Evolutionary conservation across 2,888 invertebrate genomes (phyloP).

Genomic region (Coronaproctus castanopsis): DNA sequence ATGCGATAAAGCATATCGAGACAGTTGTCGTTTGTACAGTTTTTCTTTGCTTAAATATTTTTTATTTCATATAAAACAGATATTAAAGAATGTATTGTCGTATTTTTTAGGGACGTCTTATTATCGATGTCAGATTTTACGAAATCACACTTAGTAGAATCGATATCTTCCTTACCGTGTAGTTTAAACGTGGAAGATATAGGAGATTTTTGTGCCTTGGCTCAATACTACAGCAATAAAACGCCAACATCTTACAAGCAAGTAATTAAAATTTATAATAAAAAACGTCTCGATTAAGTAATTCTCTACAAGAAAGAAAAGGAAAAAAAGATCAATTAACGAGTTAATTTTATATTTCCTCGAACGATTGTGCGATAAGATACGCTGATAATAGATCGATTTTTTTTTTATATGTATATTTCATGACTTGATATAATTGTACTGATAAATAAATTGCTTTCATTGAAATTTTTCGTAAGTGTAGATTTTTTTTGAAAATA

Average conservation of each 20-base stretch:
- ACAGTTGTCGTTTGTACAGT: too few relatives aligned
- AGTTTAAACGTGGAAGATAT: conserved; percentile 85
- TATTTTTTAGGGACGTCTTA: conserved; percentile 44
- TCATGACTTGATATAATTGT: too few relatives aligned
- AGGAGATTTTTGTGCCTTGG: conserved; percentile 85
- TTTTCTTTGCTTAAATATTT: too few relatives aligned
- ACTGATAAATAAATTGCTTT: too few relatives aligned
- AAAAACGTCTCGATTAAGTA: too few relatives aligned
- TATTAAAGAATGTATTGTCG: too few relatives aligned
- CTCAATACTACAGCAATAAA: conserved; percentile 84
- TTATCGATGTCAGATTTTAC: conserved; percentile 51
- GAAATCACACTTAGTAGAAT: conserved; percentile 45
- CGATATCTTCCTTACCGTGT: conserved; percentile 53
- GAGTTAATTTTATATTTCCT: background rate
- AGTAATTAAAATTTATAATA: conserved; percentile 31
- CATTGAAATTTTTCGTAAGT: too few relatives aligned
- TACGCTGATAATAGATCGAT: background rate
- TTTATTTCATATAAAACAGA: too few relatives aligned
- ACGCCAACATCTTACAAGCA: conserved; percentile 84
- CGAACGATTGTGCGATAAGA: background rate
- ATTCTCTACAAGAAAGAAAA: too few relatives aligned
- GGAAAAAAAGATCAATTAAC: too few relatives aligned
- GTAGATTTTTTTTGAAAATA: too few relatives aligned
- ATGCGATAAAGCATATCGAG: too few relatives aligned
- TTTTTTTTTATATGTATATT: background rate